phyloP scores from a whole-genome alignment of 2,888 invertebrate genomes.

The Clusia tigrina region DNA sequence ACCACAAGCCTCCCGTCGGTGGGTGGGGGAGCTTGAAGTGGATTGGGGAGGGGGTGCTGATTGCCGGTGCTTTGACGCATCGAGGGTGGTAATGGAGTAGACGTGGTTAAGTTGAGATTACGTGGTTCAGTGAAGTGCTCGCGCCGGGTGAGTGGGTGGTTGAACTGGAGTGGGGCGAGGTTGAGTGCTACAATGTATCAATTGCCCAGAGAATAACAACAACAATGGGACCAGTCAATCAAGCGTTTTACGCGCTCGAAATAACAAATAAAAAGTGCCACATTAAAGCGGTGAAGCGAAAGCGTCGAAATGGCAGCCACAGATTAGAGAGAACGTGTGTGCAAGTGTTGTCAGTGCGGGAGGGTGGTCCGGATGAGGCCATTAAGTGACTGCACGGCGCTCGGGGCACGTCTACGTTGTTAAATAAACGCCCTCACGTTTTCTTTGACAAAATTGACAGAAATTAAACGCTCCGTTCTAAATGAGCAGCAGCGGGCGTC shows the following conservation, averaged over 20 bases:
- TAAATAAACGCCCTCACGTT: slow-evolving; percentile 25
- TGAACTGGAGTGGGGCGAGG: neutral
- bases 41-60: no score
- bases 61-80: no score
- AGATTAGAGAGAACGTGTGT: no score
- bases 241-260: slow-evolving; percentile 27
- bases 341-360: neutral
- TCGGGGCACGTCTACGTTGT: slow-evolving; percentile 17
- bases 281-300: neutral
- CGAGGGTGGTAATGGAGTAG: neutral
- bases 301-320: no score
- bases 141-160: neutral
- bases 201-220: neutral
- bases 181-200: neutral
- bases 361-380: no score
- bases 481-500: slow-evolving; percentile 15
- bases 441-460: slow-evolving; percentile 18
- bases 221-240: slow-evolving; percentile 23
- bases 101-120: slow-evolving; percentile 28
- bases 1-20: neutral
- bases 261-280: slow-evolving; percentile 17
- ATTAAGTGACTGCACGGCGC: neutral
- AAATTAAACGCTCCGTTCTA: slow-evolving; percentile 24
- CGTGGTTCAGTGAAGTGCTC: slow-evolving; percentile 31
- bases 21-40: neutral